Conservation (phyloP, 2,113 vertebrate genomes). For the Orycteropus afer region DNA sequence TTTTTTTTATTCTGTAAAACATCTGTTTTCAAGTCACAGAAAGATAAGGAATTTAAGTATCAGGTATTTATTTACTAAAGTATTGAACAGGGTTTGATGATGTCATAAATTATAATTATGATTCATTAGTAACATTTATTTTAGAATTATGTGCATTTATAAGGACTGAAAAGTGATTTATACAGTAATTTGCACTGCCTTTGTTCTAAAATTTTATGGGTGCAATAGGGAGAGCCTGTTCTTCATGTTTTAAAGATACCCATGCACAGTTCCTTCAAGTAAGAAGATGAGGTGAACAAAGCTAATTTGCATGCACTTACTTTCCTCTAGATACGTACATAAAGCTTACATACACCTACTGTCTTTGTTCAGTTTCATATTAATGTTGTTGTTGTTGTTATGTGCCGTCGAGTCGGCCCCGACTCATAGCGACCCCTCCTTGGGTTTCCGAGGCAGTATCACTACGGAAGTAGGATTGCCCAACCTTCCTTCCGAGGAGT, state of each 20-base stretch:
- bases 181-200: not conserved
- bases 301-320: not conserved
- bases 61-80: constrained; percentile 36
- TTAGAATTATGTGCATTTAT: constrained; percentile 29
- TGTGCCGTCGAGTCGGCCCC: too few relatives aligned
- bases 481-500: too few relatives aligned
- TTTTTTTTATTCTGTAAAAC: constrained; percentile 10
- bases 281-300: not conserved
- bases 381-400: too few relatives aligned
- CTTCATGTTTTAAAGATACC: not conserved
- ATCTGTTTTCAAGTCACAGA: not conserved
- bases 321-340: not conserved
- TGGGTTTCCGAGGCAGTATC: too few relatives aligned
- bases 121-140: constrained; percentile 41
- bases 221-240: not conserved
- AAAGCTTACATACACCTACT: not conserved
- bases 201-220: not conserved
- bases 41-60: constrained; percentile 11
- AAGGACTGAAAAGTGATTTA: constrained; percentile 33
- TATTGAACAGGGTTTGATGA: constrained; percentile 17
- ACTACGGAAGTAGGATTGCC: too few relatives aligned
- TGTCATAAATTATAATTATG: constrained; percentile 21
- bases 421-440: too few relatives aligned
- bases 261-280: not conserved
- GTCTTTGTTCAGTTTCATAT: not conserved